Evolutionary conservation across 2,113 vertebrate species (phyloP), one percentile per base, ranked within the genome.

Genomic region (Nymphicus hollandicus): DNA sequence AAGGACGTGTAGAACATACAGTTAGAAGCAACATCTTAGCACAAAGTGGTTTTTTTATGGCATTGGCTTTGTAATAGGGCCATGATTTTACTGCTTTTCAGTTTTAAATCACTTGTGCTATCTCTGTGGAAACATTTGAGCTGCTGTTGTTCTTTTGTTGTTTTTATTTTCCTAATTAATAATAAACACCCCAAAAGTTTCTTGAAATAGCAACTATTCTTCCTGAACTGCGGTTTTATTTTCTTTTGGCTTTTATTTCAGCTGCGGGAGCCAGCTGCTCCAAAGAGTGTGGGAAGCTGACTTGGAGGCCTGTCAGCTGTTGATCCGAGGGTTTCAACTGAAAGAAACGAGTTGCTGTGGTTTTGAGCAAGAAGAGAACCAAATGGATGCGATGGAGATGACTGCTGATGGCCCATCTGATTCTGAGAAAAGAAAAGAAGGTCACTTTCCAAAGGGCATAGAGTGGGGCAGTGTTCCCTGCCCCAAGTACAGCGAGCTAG

Each of bases 261-360:
- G 99, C 92, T 98, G 97, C 9, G 72, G 97, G 85, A 98, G 97
- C 92, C 98, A 98, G 2, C 97, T 98, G 83, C 95, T 99, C 93
- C 98, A 98, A 81, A 98, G 97, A 94, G 98, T 99, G 92, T 99
- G 98, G 98, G 98, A 98, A 93, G 98, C 98, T 12, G 99, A 99
- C 97, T 96, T 99, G 96, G 98, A 99, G 97, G 98, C 98, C 10
- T 99, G 99, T 95, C 98, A 97, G 96, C 94, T 99, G 63, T 97
- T 99, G 86, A 81, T 99, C 61, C 98, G 93, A 87, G 97, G 97
- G 28, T 97, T 98, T 89, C 98, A 98, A 91, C 94, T 98, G 87
- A 98, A 97, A 74, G 98, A 98, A 13, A 73, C 83, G 52, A 97
- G 95, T 94, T 93, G 94, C 96, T 93, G 91, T 39, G 97, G 55